Evolutionary conservation across 1,140 invertebrate species (phyloP), one percentile per base, ranked within the genome.

Genomic region (Tenebrio molitor): DNA sequence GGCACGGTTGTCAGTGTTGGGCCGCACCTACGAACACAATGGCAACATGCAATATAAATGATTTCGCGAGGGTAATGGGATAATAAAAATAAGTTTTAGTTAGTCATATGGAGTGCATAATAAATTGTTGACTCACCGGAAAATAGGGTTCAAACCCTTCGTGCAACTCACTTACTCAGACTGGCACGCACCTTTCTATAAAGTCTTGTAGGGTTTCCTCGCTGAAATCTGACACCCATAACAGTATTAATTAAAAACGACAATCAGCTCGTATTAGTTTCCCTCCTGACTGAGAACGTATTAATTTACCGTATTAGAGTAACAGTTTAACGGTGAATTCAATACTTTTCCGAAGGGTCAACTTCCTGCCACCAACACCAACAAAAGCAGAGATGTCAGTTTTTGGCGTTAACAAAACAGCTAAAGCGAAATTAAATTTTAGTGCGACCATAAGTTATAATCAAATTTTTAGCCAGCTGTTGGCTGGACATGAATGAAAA

Each of bases 1-100:
- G 50, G 50, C 50, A 29, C 23, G 50, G 16, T 66, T 66, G 64
- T 66, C 36, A 62, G 17, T 29, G 53, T 25, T 25, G 16, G 33
- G 17, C 64, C 64, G 39, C 64, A 42, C 39, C 64, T 44, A 23
- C 12, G 25, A 16, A 10, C 12, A 66, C 36, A 66, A 66, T 66
- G 64, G 64, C 64, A 66, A 66, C 64, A 66, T 66, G 64, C 64
- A 66, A 66, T 44, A 66, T 66, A 66, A 66, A 66, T 66, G 64
- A 65, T 66, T 66, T 66, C 15, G 64, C 64, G 64, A 66, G 36
- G 64, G 64, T 66, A 66, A 66, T 66, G 17, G 33, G 64, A 66
- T 19, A 66, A 66, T 66, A 66, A 66, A 66, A 66, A 66, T 66
- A 66, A 66, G 64, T 66, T 66, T 44, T 66, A 66, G 64, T 66